Evolutionary conservation across 2,113 vertebrate species (phyloP), one percentile per base, ranked within the genome.

Genomic region (Campylomormyrus numenius): DNA sequence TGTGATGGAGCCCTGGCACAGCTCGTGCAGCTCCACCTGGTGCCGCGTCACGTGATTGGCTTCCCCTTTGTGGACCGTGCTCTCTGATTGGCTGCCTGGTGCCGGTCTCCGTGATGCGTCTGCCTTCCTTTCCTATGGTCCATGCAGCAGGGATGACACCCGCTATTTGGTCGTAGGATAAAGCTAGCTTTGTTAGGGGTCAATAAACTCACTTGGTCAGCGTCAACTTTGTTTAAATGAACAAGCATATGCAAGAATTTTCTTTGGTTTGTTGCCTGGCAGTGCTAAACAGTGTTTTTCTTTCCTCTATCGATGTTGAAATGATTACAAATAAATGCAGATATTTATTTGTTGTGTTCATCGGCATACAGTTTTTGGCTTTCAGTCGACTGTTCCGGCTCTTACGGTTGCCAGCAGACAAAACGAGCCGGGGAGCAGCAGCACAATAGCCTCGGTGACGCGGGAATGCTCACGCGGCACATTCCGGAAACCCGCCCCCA

Each of bases 381-480:
- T 50, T 15, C 24, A 11, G 27, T 21, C 24, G 15, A 13, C 86
- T 56, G 15, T 31, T 52, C 49, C 49, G 6, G 50, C 31, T 87
- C 17, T 42, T 53, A 19, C 17, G 8, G 31, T 42, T 39, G 86
- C 86, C 85, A 46, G 85, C 7, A 89, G 88, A 45, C 21, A 50
- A 85, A 52, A 39, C 2, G 48, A 62, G 48, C 56, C 42, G 62
- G 89, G 62, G 84, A 92, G 90, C 10, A 77, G 77, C 48, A 58
- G 89, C 77, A 92, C 90, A 91, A 91, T 92, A 87, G 89, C 49
- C 45, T 85, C 45, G 48, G 13, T 91, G 49, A 70, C 80, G 88
- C 17, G 31, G 88, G 90, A 91, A 85, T 80, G 91, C 91, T 91
- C 89, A 35, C 87, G 4, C 39, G 46, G 91, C 92, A 92, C 85